Conservation (phyloP, 2,888 invertebrate species). For the Diarsia brunnea region DNA sequence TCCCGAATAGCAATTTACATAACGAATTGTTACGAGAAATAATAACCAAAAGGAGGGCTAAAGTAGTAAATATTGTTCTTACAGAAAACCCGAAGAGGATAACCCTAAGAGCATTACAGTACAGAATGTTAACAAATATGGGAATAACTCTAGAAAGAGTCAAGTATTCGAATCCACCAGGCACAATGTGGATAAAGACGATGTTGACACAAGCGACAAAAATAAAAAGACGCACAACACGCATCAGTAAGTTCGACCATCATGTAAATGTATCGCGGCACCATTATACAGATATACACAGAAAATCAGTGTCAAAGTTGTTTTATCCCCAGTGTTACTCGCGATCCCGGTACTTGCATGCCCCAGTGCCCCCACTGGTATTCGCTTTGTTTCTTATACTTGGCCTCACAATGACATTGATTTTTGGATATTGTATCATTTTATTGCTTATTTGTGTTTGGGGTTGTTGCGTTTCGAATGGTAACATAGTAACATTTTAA, state of each 20-base stretch:
- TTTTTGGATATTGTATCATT: constrained; percentile 61
- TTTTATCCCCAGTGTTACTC: constrained; percentile 59
- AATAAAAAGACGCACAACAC: constrained; percentile 85
- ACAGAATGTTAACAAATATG: constrained; percentile 87
- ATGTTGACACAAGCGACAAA: constrained; percentile 93
- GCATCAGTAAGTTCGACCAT: constrained; percentile 84
- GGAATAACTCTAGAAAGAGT: constrained; percentile 90
- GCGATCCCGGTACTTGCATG: constrained; percentile 39
- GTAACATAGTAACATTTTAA: constrained; percentile 27
- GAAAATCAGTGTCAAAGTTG: constrained; percentile 72
- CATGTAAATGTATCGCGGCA: constrained; percentile 64
- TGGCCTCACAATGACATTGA: constrained; percentile 59
- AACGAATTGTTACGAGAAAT: constrained; percentile 37
- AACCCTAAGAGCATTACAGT: constrained; percentile 86
- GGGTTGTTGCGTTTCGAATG: constrained; percentile 34
- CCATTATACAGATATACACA: constrained; percentile 52
- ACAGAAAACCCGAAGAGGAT: constrained; percentile 89
- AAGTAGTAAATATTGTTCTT: constrained; percentile 79
- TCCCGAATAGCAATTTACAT: constrained; percentile 24
- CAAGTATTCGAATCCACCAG: constrained; percentile 93
- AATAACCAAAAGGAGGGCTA: constrained; percentile 66
- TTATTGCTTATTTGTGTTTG: constrained; percentile 57
- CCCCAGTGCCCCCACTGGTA: constrained; percentile 29
- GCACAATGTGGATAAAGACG: constrained; percentile 94
- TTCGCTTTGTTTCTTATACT: constrained; percentile 45